Conservation (phyloP, 2,888 invertebrate genomes). For the Nebria salina region DNA sequence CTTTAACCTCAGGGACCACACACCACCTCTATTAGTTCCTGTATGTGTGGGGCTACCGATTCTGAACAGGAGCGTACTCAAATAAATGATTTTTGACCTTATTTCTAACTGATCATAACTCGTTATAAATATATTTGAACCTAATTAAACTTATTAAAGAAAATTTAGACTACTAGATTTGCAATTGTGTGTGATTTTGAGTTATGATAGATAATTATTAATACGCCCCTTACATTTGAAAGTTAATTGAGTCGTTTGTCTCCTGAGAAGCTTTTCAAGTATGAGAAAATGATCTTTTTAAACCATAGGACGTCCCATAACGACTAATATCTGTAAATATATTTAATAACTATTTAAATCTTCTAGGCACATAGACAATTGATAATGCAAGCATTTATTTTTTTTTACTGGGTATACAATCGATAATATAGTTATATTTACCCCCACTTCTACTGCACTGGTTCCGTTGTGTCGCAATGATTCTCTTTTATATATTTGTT, state of each 20-base stretch:
- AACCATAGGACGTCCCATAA: constrained; percentile 19
- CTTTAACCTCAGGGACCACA: constrained; percentile 33
- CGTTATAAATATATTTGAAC: background rate
- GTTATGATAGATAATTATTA: background rate
- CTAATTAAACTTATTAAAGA: no score
- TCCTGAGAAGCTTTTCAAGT: constrained; percentile 18
- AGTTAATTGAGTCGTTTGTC: constrained; percentile 32
- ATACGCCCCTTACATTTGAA: constrained; percentile 13
- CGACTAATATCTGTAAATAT: background rate
- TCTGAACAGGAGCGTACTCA: constrained; percentile 23
- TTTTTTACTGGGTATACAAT: background rate
- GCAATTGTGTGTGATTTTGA: background rate
- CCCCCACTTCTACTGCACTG: background rate
- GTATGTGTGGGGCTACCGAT: constrained; percentile 39
- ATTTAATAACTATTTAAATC: background rate
- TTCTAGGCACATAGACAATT: background rate
- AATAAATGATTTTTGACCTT: background rate
- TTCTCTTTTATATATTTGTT: background rate
- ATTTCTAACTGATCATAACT: background rate
- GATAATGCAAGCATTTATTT: background rate
- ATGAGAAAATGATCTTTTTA: constrained; percentile 28
- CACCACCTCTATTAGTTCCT: constrained; percentile 33
- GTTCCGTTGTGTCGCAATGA: background rate
- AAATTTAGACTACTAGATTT: no score
- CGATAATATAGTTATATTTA: background rate